Percentiles rank a stretch among this genome's conserved stretches.
These are phyloP conservation scores for Hipposideros larvatus DNA, from an alignment of 2,797 vertebrate species.

Conservation along the genomic window DNA sequence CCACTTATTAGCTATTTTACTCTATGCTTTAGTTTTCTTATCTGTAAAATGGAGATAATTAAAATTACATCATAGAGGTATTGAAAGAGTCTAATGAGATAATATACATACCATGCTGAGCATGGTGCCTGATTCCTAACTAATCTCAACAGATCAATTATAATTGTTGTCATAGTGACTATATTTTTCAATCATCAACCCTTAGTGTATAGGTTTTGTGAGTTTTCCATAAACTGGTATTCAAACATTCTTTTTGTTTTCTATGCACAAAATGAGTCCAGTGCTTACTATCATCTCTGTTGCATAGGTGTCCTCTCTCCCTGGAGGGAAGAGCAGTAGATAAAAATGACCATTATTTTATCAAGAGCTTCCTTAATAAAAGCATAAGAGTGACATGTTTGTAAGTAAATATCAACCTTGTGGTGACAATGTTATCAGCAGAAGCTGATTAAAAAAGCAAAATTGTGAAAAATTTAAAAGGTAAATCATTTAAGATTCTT, in stretches of 20 bases:
- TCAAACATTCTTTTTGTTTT: constrained; percentile 12
- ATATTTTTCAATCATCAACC: constrained; percentile 17
- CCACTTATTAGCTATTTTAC: constrained; percentile 6
- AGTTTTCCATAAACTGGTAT: constrained; percentile 37
- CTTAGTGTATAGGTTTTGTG: background rate
- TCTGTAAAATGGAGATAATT: constrained; percentile 61
- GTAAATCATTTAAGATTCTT: constrained; percentile 30
- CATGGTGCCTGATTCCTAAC: background rate
- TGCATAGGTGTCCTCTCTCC: background rate
- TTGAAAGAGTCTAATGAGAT: background rate
- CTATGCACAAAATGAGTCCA: background rate
- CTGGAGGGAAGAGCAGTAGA: background rate
- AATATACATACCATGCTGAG: background rate
- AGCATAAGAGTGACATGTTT: background rate
- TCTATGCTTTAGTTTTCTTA: constrained; percentile 58
- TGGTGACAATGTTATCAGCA: constrained; percentile 23
- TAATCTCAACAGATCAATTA: background rate
- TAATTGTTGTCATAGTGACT: background rate
- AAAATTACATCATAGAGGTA: background rate
- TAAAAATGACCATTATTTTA: constrained; percentile 52
- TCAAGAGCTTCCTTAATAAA: constrained; percentile 14
- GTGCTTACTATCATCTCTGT: background rate
- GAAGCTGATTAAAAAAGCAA: constrained; percentile 47
- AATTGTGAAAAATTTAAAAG: constrained; percentile 41
- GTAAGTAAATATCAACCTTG: constrained; percentile 29